phyloP scores from a whole-genome alignment of 2,888 invertebrate species.

The Chloromyia formosa region DNA sequence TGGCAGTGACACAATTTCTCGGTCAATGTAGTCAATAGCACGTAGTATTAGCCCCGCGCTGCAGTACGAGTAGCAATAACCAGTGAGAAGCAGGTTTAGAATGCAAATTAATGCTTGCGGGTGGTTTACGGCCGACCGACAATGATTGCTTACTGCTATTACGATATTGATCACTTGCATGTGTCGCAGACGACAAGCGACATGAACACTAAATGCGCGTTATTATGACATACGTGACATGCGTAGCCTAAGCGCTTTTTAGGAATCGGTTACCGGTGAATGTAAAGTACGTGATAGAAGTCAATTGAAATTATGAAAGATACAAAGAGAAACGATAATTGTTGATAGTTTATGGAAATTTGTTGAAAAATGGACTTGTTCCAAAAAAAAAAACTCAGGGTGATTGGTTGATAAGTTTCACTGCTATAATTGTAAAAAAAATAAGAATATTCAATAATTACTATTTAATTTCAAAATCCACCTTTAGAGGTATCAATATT shows the following conservation, averaged over 20 bases:
- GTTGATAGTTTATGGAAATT: too few species aligned
- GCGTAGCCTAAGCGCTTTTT: slow-evolving; percentile 9
- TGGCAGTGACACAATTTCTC: slow-evolving; percentile 48
- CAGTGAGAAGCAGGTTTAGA: slow-evolving; percentile 29
- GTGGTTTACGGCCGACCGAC: neutral
- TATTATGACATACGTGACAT: slow-evolving; percentile 37
- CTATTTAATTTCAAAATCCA: too few species aligned
- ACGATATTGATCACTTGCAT: slow-evolving; percentile 35
- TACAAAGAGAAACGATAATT: too few species aligned
- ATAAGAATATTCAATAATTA: too few species aligned
- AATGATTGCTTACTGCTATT: slow-evolving; percentile 8
- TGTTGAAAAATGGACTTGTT: too few species aligned
- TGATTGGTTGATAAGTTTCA: too few species aligned
- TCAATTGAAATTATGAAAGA: too few species aligned
- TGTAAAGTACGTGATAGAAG: too few species aligned
- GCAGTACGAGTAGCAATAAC: neutral
- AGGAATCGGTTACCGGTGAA: too few species aligned
- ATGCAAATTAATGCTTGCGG: slow-evolving; percentile 40
- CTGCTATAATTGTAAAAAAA: too few species aligned
- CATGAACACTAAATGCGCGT: slow-evolving; percentile 23
- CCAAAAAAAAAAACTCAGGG: too few species aligned
- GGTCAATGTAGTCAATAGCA: slow-evolving; percentile 27
- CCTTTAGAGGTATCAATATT: too few species aligned
- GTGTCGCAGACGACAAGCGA: neutral
- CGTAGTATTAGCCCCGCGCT: neutral